phyloP scores from a whole-genome alignment of 2,797 vertebrate genomes.

The Propithecus deckenii region DNA sequence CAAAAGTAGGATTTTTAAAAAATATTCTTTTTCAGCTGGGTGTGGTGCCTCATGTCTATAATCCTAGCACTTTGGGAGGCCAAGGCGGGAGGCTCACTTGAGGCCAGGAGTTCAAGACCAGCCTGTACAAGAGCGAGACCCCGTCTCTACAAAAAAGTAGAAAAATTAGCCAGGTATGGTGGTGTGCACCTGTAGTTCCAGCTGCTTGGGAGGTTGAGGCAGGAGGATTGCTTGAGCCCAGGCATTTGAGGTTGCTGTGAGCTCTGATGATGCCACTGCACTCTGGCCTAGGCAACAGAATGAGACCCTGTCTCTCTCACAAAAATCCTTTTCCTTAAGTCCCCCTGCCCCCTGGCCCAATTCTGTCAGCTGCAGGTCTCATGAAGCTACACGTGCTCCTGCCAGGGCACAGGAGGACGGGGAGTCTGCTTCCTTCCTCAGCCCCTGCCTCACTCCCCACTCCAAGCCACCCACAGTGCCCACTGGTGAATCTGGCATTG shows the following conservation, averaged over 20 bases:
- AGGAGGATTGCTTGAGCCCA: background rate
- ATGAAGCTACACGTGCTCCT: background rate
- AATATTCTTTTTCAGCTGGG: background rate
- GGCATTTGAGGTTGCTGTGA: background rate
- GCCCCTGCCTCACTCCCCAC: background rate
- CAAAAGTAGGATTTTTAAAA: background rate
- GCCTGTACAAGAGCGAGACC: no score
- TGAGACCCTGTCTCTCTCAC: background rate
- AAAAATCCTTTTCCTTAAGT: background rate
- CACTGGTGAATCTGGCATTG: background rate
- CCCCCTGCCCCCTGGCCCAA: fast-evolving
- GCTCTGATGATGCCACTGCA: background rate
- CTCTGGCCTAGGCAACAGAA: background rate
- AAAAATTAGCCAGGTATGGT: background rate
- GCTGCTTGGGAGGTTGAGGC: background rate
- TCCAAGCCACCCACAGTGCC: background rate
- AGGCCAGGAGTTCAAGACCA: background rate
- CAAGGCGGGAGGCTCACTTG: background rate
- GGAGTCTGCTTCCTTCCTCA: no score
- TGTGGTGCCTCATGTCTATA: no score
- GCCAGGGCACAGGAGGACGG: background rate
- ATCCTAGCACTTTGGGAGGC: background rate
- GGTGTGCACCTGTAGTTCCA: background rate
- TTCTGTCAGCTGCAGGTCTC: background rate
- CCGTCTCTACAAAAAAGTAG: background rate